Base-by-base conservation (phyloP, 2,888 invertebrate genomes). In the Seira musarum region DNA sequence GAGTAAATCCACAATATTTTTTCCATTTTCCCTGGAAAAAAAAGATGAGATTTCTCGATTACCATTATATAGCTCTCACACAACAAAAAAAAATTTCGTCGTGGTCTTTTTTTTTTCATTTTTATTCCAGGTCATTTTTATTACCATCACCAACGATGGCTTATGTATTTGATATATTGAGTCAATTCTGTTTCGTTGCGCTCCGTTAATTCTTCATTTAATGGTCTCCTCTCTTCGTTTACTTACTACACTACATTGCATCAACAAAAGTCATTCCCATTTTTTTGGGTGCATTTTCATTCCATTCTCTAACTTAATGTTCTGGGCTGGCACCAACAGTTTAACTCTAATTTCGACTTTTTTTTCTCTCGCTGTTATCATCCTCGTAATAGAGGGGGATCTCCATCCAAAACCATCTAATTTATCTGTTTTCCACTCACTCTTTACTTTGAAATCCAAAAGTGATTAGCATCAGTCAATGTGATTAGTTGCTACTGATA, bases 11-110 rank as follows among this genome's bases (percentile, higher is more conserved):
- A 63, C 75, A 75, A 61, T 40, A 40, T 40, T 61, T 75, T 75
- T 69, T 49, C 68, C 46, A 73, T 73, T 66, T 70, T 66, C 64
- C 13, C 40, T 40, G 40, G 40, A 40, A 40, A 40, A 40, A 22
- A 53, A 60, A 73, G 79, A 79, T 79, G 68, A 79, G 72, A 79
- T 79, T 79, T 68, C 40, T 40, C 49, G 79, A 79, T 79, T 19
- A 17, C 25, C 25, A 25, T 60, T 70, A 61, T 40, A n/a, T 21
- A n/a, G n/a, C n/a, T n/a, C n/a, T n/a, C n/a, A n/a, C n/a, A n/a
- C n/a, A n/a, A n/a, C n/a, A n/a, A n/a, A n/a, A n/a, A n/a, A n/a
- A n/a, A n/a, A n/a, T n/a, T n/a, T n/a, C n/a, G n/a, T n/a, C n/a
- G n/a, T n/a, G n/a, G n/a, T n/a, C n/a, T n/a, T n/a, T 66, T 30